Percentiles rank a stretch among this genome's conserved stretches.
These are phyloP conservation scores for Dicrurus megarhynchus DNA, from an alignment of 2,113 vertebrate genomes.

Conservation along the genomic window DNA sequence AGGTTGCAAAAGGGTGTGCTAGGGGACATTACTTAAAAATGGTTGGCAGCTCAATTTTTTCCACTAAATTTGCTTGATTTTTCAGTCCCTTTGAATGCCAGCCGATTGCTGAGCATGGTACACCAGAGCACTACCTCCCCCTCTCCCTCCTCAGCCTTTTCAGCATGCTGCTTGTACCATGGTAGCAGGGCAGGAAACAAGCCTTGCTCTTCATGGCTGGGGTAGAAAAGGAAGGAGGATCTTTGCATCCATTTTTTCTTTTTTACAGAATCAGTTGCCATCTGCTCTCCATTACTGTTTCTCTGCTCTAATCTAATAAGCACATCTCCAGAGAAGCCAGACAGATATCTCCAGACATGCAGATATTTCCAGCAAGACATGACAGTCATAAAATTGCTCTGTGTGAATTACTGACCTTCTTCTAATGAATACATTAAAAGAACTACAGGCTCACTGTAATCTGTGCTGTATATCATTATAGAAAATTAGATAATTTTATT, in stretches of 20 bases:
- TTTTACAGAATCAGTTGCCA: background rate
- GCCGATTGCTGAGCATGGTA: background rate
- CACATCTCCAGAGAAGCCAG: background rate
- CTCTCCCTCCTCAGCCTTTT: background rate
- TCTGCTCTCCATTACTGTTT: background rate
- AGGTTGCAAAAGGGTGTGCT: background rate
- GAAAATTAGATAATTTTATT: background rate
- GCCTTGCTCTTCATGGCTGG: background rate
- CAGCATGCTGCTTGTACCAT: rapidly evolving
- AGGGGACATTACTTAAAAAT: background rate
- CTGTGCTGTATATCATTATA: background rate
- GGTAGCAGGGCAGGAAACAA: background rate
- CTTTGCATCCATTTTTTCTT: background rate
- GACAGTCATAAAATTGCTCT: background rate
- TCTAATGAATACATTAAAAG: background rate
- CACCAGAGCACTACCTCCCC: background rate
- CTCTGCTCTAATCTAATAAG: background rate
- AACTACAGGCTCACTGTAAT: background rate
- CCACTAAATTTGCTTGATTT: background rate
- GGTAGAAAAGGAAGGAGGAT: background rate
- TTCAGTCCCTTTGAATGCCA: background rate
- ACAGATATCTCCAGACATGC: background rate
- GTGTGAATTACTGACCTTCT: background rate
- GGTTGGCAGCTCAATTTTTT: background rate
- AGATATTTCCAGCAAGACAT: background rate